These are phyloP conservation scores for Lasius fuliginosus DNA, from an alignment of 2,888 invertebrate genomes.

Conservation along the genomic window DNA sequence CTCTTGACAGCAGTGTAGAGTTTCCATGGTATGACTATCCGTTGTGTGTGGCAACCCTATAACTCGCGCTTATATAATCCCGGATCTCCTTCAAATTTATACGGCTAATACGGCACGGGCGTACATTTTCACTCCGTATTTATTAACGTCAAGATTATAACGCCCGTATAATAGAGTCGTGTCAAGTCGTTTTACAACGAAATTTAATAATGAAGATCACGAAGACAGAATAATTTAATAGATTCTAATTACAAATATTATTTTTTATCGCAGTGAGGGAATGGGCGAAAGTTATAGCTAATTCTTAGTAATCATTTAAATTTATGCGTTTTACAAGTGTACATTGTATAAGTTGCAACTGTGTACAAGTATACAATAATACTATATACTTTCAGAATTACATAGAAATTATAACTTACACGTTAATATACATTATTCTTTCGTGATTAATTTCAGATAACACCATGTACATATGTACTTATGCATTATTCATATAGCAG, in stretches of 20 bases:
- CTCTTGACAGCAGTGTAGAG: constrained; percentile 8
- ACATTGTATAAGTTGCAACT: neutral
- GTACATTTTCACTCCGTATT: constrained; percentile 35
- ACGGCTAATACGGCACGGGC: constrained; percentile 23
- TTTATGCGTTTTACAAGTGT: neutral
- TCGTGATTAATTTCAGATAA: neutral
- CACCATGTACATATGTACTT: neutral
- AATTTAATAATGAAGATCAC: constrained; percentile 45
- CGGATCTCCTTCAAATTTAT: constrained; percentile 40
- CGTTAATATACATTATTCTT: constrained; percentile 14
- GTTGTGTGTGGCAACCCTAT: constrained; percentile 4
- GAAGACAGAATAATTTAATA: neutral
- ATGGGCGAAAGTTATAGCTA: neutral
- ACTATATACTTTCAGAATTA: neutral
- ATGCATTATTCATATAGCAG: constrained; percentile 25
- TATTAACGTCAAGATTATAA: constrained; percentile 48
- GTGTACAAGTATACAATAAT: neutral
- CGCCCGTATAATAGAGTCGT: constrained; percentile 23
- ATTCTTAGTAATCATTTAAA: constrained; percentile 1
- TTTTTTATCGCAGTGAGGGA: neutral
- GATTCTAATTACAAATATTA: neutral
- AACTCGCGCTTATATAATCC: constrained; percentile 32
- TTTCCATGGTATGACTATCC: constrained; percentile 22
- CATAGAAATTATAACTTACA: constrained; percentile 8
- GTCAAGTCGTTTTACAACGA: constrained; percentile 15